Evolutionary conservation across 2,888 invertebrate genomes (phyloP).

Genomic region (Cylloceria caligata): DNA sequence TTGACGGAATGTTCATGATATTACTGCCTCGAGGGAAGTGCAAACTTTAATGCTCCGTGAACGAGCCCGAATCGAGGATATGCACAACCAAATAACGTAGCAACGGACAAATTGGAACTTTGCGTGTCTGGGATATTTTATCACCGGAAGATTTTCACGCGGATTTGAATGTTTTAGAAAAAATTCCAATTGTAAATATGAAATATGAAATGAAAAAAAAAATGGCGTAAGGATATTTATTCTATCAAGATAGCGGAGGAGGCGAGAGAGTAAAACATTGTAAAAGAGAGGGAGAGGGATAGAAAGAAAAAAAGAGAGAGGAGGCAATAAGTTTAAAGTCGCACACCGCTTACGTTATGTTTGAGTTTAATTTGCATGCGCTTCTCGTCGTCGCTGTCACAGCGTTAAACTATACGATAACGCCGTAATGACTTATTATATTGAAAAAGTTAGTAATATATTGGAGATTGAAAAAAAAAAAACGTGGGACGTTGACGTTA

Average conservation of each 20-base stretch:
- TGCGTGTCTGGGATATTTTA: slow-evolving; percentile 56
- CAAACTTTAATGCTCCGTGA: slow-evolving; percentile 34
- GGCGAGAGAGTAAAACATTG: slow-evolving; percentile 22
- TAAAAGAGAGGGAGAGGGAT: slow-evolving; percentile 29
- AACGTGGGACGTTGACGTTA: slow-evolving; percentile 71
- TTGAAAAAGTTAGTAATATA: slow-evolving; percentile 71
- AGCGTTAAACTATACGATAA: slow-evolving; percentile 73
- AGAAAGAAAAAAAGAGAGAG: slow-evolving; percentile 33
- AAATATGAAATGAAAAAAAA: slow-evolving; percentile 17
- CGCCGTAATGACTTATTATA: slow-evolving; percentile 66
- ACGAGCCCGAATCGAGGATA: slow-evolving; percentile 48
- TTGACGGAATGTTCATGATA: slow-evolving; percentile 33
- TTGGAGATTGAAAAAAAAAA: slow-evolving; percentile 64
- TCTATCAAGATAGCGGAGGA: slow-evolving; percentile 57
- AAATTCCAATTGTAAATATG: slow-evolving; percentile 69
- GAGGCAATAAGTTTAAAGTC: slow-evolving; percentile 61
- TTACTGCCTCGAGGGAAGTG: neutral
- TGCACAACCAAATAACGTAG: slow-evolving; percentile 65
- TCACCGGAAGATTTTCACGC: slow-evolving; percentile 68
- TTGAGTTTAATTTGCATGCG: slow-evolving; percentile 76
- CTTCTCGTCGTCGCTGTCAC: slow-evolving; percentile 73
- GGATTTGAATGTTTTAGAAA: slow-evolving; percentile 67
- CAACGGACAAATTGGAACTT: slow-evolving; percentile 45
- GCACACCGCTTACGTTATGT: slow-evolving; percentile 72
- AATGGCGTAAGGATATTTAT: slow-evolving; percentile 58